A percentile compares a stretch with the other conserved stretches of the same genome.
phyloP scores from a whole-genome alignment of 1,140 invertebrate species.

The Camponotus floridanus region DNA sequence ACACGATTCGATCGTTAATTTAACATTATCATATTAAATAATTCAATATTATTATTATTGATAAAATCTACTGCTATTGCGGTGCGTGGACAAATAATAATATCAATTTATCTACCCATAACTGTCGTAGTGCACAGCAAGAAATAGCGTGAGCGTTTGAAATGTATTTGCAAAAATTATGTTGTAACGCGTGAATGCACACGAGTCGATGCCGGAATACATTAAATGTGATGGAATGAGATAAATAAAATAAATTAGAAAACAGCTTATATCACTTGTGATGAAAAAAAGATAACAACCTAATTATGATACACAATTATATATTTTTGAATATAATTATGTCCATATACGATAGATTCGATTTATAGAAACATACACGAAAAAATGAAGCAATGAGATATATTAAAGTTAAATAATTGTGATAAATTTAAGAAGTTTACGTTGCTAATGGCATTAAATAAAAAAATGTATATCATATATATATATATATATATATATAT shows the following conservation, averaged over 20 bases:
- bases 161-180: conserved; percentile 11
- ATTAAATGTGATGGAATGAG: background rate
- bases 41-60: conserved; percentile 1
- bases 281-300: too few species aligned
- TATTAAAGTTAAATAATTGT: too few species aligned
- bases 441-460: too few species aligned
- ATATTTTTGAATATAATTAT: background rate
- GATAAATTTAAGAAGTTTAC: too few species aligned
- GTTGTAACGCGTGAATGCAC: conserved; percentile 16
- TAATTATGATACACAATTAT: background rate
- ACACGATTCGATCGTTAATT: background rate
- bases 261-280: background rate
- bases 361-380: too few species aligned
- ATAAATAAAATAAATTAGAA: background rate
- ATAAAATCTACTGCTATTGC: background rate
- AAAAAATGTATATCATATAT: too few species aligned
- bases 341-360: too few species aligned
- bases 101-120: conserved; percentile 4
- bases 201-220: background rate
- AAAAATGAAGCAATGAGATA: too few species aligned
- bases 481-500: too few species aligned
- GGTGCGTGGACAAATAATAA: background rate
- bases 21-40: background rate
- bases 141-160: conserved; percentile 25
- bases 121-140: background rate